Conservation (phyloP, 2,888 invertebrate genomes). For the Pyrocoelia pectoralis region DNA sequence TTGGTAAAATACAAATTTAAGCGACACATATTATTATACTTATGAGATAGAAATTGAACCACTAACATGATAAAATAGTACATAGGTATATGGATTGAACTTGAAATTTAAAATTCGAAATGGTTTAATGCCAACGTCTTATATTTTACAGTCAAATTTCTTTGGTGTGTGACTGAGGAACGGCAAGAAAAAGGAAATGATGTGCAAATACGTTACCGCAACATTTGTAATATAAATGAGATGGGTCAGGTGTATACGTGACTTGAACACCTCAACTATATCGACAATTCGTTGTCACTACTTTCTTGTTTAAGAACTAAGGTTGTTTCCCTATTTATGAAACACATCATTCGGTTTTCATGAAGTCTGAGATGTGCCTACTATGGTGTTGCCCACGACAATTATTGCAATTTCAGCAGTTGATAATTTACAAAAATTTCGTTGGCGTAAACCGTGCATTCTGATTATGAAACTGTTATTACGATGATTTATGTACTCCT, state of each 20-base stretch:
- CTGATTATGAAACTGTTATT: too few species aligned
- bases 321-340: too few species aligned
- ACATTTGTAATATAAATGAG: slow-evolving; percentile 6
- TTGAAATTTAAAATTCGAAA: background rate
- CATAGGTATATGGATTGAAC: background rate
- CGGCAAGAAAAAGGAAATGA: background rate
- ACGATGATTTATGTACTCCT: too few species aligned
- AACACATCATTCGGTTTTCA: too few species aligned
- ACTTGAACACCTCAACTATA: background rate
- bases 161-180: background rate
- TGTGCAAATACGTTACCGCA: background rate
- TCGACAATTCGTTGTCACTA: too few species aligned
- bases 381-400: too few species aligned
- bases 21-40: background rate
- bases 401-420: too few species aligned
- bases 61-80: background rate
- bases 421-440: too few species aligned
- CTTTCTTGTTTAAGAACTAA: too few species aligned
- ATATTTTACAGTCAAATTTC: slow-evolving; percentile 9
- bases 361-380: too few species aligned
- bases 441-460: too few species aligned
- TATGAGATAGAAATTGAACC: background rate
- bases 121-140: background rate
- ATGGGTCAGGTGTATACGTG: background rate
- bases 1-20: background rate